A percentile compares a stretch with the other conserved stretches of the same genome.
These are phyloP conservation scores for Montipora sp. DNA, from an alignment of 64 coral and sea anemone species.

Conservation along the genomic window DNA sequence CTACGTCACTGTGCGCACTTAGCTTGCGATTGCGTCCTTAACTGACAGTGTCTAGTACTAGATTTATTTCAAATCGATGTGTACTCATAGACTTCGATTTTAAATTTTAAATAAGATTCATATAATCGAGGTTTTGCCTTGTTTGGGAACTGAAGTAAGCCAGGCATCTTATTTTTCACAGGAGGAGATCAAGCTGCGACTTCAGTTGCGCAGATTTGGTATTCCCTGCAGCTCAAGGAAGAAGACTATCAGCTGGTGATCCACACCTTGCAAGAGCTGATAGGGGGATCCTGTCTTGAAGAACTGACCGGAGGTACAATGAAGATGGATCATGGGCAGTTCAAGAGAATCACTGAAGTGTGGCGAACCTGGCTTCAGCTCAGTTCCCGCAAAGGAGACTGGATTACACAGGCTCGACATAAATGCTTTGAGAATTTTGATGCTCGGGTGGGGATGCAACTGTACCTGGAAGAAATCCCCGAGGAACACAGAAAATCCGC, in stretches of 20 bases:
- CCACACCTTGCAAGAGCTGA: slow-evolving; percentile 12
- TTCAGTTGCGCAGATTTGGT: slow-evolving; percentile 71
- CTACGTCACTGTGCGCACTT: too few species aligned
- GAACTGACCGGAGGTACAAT: slow-evolving; percentile 16
- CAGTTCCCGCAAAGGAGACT: background rate
- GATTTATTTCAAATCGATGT: too few species aligned
- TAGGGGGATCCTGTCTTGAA: slow-evolving; percentile 27
- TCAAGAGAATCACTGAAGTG: background rate
- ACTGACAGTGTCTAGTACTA: too few species aligned
- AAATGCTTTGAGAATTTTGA: background rate
- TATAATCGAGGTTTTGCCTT: too few species aligned
- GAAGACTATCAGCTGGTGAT: slow-evolving; percentile 33
- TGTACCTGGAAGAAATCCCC: slow-evolving; percentile 48
- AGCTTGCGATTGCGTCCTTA: too few species aligned
- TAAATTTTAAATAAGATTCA: too few species aligned
- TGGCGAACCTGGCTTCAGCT: slow-evolving; percentile 48
- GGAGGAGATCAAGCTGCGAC: slow-evolving; percentile 42
- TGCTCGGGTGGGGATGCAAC: background rate
- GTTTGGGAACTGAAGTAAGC: too few species aligned
- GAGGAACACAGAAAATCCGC: slow-evolving; percentile 42
- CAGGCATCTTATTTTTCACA: background rate
- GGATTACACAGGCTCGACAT: slow-evolving; percentile 11
- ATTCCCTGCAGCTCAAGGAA: slow-evolving; percentile 51
- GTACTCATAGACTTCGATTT: too few species aligned
- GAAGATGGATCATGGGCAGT: slow-evolving; percentile 21